phyloP scores from a whole-genome alignment of 2,797 vertebrate genomes.

The Diplodus puntazzo region DNA sequence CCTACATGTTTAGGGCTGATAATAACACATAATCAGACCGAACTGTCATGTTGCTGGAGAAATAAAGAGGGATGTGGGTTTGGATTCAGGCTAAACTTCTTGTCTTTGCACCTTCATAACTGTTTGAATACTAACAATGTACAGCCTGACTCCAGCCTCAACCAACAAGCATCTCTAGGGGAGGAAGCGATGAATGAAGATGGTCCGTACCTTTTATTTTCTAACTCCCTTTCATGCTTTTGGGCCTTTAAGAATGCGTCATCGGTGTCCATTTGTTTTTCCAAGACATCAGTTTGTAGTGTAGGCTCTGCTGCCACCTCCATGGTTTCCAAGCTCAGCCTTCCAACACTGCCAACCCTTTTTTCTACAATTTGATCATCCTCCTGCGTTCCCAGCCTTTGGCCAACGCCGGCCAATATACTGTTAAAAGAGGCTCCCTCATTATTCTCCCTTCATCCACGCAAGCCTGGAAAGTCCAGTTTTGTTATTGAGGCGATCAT shows the following conservation, averaged over 20 bases:
- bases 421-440: conserved; percentile 20
- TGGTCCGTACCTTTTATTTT: not conserved
- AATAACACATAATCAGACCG: conserved; percentile 2
- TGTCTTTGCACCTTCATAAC: not conserved
- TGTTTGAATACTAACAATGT: not conserved
- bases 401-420: conserved; percentile 19
- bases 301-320: conserved; percentile 35
- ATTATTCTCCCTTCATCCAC: not conserved
- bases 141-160: not conserved
- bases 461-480: conserved; percentile 12
- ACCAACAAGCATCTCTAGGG: not conserved
- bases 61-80: not conserved
- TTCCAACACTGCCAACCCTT: conserved; percentile 43
- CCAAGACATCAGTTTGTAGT: conserved; percentile 5
- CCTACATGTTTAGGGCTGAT: not conserved
- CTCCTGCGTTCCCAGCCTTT: conserved; percentile 44
- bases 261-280: conserved; percentile 14
- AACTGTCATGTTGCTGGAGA: not conserved
- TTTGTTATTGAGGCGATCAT: conserved; percentile 35
- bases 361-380: conserved; percentile 44
- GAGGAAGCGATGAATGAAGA: not conserved
- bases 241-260: conserved; percentile 21
- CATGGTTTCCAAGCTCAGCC: conserved; percentile 50
- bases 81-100: conserved; percentile 11
- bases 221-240: conserved; percentile 11